These are phyloP conservation scores for Nannospalax galili DNA, from an alignment of 2,113 vertebrate genomes.

Conservation along the genomic window DNA sequence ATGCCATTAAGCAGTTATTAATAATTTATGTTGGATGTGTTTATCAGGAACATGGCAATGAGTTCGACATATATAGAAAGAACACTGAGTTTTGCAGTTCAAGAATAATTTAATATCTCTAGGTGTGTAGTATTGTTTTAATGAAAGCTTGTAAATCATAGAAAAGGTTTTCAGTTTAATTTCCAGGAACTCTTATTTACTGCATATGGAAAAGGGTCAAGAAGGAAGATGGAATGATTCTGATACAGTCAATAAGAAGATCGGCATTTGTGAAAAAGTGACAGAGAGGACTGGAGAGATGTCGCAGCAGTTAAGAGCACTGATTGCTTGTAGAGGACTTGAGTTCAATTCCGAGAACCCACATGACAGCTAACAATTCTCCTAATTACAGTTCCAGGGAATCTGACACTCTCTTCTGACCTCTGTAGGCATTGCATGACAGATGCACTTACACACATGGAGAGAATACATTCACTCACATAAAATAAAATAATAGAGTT, in stretches of 20 bases:
- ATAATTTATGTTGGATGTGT: background rate
- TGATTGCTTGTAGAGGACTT: no score
- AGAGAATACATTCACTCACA: no score
- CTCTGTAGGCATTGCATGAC: no score
- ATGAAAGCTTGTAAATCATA: background rate
- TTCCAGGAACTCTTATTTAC: background rate
- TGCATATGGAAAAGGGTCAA: background rate
- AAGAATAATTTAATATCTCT: background rate
- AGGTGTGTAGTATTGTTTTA: background rate
- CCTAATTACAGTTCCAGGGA: no score
- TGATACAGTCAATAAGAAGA: background rate
- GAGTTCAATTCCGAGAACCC: no score
- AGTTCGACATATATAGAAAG: background rate
- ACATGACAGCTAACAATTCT: no score
- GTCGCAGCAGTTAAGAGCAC: no score
- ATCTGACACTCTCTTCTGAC: no score
- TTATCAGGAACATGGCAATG: background rate
- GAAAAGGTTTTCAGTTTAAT: background rate
- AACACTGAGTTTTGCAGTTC: background rate
- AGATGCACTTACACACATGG: no score
- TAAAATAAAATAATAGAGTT: no score
- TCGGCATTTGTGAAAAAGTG: background rate
- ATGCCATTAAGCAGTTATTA: background rate
- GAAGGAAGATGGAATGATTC: background rate
- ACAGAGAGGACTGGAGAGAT: no score